These are phyloP conservation scores for Dasyurus viverrinus DNA, from an alignment of 2,113 vertebrate genomes.

Conservation along the genomic window DNA sequence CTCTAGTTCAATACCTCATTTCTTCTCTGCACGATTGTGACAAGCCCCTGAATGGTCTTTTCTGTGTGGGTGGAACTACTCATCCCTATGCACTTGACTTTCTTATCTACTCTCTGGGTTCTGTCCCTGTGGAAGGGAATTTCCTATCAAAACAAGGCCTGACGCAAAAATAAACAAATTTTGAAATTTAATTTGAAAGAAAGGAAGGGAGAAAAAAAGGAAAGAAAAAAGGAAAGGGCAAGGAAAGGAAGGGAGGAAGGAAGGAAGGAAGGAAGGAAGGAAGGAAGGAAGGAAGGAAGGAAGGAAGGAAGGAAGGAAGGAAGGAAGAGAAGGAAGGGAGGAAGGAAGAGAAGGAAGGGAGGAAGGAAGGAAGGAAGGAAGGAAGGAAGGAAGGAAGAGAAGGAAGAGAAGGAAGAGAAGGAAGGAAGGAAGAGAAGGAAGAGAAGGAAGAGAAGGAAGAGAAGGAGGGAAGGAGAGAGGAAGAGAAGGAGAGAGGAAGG, in stretches of 20 bases:
- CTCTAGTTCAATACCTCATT: not conserved
- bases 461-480: too few relatives aligned
- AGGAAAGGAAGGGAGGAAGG: too few relatives aligned
- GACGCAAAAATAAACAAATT: not conserved
- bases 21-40: not conserved
- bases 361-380: not conserved
- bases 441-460: accelerated
- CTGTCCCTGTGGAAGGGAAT: not conserved
- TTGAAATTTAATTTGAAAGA: not conserved
- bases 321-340: too few relatives aligned
- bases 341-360: too few relatives aligned
- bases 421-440: too few relatives aligned
- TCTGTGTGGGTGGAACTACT: not conserved
- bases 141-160: not conserved
- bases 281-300: too few relatives aligned
- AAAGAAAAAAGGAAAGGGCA: not conserved
- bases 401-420: too few relatives aligned
- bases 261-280: not conserved
- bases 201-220: not conserved
- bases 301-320: too few relatives aligned
- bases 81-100: not conserved
- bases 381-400: not conserved
- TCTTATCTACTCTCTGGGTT: not conserved
- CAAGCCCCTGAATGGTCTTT: not conserved
- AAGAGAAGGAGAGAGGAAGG: not conserved